Conservation (phyloP, 2,888 invertebrate genomes). For the Morpho deidamia region DNA sequence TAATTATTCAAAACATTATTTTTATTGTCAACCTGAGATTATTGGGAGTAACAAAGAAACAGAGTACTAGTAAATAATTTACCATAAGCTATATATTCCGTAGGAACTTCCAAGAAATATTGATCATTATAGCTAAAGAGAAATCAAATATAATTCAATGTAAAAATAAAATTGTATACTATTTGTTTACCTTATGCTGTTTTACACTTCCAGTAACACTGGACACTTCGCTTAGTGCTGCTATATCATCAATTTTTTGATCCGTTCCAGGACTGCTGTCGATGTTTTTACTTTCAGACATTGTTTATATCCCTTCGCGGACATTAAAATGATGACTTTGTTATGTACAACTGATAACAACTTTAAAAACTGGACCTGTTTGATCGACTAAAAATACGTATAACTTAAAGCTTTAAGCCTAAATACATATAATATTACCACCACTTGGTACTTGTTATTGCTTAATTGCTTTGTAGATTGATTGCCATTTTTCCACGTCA, state of each 20-base stretch:
- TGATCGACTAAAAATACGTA: background rate
- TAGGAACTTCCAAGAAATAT: too few species aligned
- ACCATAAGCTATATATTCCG: too few species aligned
- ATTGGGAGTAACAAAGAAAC: too few species aligned
- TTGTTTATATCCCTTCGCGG: slow-evolving; percentile 48
- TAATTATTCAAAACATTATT: too few species aligned
- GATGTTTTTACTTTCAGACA: slow-evolving; percentile 68
- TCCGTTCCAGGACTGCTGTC: slow-evolving; percentile 52
- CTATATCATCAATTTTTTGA: slow-evolving; percentile 51
- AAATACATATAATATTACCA: slow-evolving; percentile 36
- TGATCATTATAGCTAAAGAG: too few species aligned
- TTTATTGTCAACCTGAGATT: too few species aligned
- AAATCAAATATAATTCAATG: background rate
- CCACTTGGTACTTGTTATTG: slow-evolving; percentile 44
- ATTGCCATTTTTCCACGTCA: slow-evolving; percentile 36
- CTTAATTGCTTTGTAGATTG: background rate
- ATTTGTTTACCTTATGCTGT: slow-evolving; percentile 51
- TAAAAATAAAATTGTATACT: background rate
- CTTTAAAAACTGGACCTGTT: background rate
- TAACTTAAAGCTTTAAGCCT: background rate
- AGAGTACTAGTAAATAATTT: too few species aligned
- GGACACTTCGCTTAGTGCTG: slow-evolving; percentile 52
- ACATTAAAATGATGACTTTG: slow-evolving; percentile 47
- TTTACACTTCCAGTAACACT: slow-evolving; percentile 56
- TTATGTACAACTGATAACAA: background rate